These are phyloP conservation scores for Rhipidura dahli DNA, from an alignment of 2,113 vertebrate genomes.

Conservation along the genomic window DNA sequence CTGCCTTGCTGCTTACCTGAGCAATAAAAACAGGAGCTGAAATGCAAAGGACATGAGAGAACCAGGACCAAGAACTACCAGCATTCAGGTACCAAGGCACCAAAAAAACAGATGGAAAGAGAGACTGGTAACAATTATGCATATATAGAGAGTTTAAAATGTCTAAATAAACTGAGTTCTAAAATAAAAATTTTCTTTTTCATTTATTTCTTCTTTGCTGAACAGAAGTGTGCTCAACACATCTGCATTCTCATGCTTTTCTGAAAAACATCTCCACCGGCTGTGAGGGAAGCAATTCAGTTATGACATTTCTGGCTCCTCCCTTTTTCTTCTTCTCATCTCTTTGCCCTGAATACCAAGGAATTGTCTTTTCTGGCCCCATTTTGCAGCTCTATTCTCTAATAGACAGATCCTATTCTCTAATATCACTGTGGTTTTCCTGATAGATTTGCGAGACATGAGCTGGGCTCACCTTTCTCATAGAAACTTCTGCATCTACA, in stretches of 20 bases:
- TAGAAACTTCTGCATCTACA: neutral
- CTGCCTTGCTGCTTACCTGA: neutral
- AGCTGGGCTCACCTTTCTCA: neutral
- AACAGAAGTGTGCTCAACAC: neutral
- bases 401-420: neutral
- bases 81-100: neutral
- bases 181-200: neutral
- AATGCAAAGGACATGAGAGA: accelerated
- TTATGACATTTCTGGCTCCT: neutral
- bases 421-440: neutral
- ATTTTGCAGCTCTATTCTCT: neutral
- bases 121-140: neutral
- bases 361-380: neutral
- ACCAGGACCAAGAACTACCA: neutral
- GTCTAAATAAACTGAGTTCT: neutral
- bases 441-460: neutral
- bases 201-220: neutral
- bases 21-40: neutral
- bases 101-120: neutral
- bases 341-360: neutral
- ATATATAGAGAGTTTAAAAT: neutral
- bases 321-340: neutral
- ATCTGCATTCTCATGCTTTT: neutral
- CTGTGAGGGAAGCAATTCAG: neutral
- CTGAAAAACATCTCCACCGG: accelerated